These are phyloP conservation scores for Drosophila fungiperda DNA, from an alignment of 2,888 invertebrate genomes.

Conservation along the genomic window DNA sequence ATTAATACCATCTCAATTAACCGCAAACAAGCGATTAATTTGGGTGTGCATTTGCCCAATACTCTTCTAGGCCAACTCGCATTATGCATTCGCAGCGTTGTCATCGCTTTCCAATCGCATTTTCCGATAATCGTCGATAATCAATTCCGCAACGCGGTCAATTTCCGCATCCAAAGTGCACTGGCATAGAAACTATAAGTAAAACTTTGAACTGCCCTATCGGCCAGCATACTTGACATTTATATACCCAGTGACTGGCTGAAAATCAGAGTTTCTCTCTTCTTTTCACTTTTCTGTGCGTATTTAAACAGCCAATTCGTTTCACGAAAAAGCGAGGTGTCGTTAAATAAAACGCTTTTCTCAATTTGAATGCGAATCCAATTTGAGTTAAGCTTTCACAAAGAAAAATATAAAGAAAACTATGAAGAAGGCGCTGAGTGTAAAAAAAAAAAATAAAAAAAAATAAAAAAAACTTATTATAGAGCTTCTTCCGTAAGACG, in stretches of 20 bases:
- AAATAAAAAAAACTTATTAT: constrained; percentile 55
- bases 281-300: neutral
- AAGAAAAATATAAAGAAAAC: constrained; percentile 37
- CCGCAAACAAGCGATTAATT: constrained; percentile 79
- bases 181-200: constrained; percentile 12
- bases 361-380: constrained; percentile 76
- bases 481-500: constrained; percentile 2
- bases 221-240: neutral
- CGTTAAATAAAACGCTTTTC: constrained; percentile 61
- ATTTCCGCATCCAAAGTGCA: constrained; percentile 57
- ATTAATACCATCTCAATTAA: constrained; percentile 80
- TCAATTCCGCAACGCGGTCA: constrained; percentile 48
- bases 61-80: constrained; percentile 44
- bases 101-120: neutral
- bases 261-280: neutral
- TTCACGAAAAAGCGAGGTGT: constrained; percentile 4
- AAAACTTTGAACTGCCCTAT: neutral
- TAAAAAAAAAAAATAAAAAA: constrained; percentile 72
- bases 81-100: constrained; percentile 54
- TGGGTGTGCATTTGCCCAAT: constrained; percentile 59
- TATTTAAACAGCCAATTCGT: constrained; percentile 40
- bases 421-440: constrained; percentile 63
- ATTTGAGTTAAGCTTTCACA: constrained; percentile 62
- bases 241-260: neutral
- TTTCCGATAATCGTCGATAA: constrained; percentile 28